phyloP scores from a whole-genome alignment of 2,888 invertebrate species.

The Drosophila borealis region DNA sequence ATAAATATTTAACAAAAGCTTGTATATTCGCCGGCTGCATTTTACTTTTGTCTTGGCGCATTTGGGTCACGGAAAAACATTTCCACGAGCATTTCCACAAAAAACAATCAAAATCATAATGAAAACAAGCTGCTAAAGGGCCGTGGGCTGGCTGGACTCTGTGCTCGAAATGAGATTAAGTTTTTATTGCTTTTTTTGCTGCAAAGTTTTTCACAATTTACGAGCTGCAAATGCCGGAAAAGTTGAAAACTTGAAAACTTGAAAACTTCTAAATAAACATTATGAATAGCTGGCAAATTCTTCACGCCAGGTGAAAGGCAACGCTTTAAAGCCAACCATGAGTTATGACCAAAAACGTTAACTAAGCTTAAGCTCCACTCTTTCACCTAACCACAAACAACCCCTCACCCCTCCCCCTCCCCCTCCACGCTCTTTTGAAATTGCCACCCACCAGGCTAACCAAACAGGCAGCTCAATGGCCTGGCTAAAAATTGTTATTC shows the following conservation, averaged over 20 bases:
- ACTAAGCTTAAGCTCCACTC: background rate
- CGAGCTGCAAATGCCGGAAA: slow-evolving; percentile 24
- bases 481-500: slow-evolving; percentile 42
- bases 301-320: slow-evolving; percentile 37
- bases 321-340: slow-evolving; percentile 12
- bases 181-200: slow-evolving; percentile 42
- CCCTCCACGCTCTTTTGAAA: background rate
- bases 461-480: slow-evolving; percentile 23
- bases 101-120: background rate
- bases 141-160: background rate
- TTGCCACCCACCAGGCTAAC: slow-evolving; percentile 19
- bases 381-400: background rate
- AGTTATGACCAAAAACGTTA: slow-evolving; percentile 36
- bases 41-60: slow-evolving; percentile 13
- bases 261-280: slow-evolving; percentile 49
- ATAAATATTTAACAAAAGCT: slow-evolving; percentile 35
- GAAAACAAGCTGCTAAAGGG: slow-evolving; percentile 7
- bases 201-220: slow-evolving; percentile 38
- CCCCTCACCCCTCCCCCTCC: background rate
- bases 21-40: slow-evolving; percentile 9
- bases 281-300: slow-evolving; percentile 28
- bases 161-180: slow-evolving; percentile 35
- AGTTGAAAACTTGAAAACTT: slow-evolving; percentile 14
- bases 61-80: slow-evolving; percentile 39
- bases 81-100: slow-evolving; percentile 5